Evolutionary conservation across 1,140 invertebrate species (phyloP).

Genomic region (Hyposmocoma kahamanoa): DNA sequence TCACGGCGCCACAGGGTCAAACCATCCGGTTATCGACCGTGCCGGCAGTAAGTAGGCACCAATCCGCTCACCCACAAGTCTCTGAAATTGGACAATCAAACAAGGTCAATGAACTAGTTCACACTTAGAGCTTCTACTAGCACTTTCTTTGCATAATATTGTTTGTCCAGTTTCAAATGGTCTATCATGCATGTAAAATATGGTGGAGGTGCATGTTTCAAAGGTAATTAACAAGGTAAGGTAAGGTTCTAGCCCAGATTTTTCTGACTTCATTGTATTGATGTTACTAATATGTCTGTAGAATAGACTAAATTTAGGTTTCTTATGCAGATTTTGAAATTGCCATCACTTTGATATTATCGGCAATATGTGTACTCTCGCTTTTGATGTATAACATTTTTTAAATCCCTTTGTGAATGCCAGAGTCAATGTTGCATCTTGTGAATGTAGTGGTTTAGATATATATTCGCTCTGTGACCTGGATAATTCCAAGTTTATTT

Average conservation of each 20-base stretch:
- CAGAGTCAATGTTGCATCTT: no score
- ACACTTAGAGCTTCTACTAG: background rate
- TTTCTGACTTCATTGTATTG: slow-evolving; percentile 22
- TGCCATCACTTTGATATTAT: no score
- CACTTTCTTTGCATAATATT: slow-evolving; percentile 2
- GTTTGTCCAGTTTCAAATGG: slow-evolving; percentile 36
- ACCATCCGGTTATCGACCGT: slow-evolving; percentile 69
- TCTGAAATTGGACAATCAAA: slow-evolving; percentile 33
- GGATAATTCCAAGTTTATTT: no score
- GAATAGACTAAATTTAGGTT: no score
- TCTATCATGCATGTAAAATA: slow-evolving; percentile 45
- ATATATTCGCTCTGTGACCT: no score
- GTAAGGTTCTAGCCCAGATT: slow-evolving; percentile 35
- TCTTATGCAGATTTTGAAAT: no score
- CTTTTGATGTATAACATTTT: no score
- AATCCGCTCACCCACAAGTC: slow-evolving; percentile 26
- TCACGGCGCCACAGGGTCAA: slow-evolving; percentile 76
- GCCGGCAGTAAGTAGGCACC: slow-evolving; percentile 70
- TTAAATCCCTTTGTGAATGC: no score
- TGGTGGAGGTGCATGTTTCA: slow-evolving; percentile 56
- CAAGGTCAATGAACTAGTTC: background rate
- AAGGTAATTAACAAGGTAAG: slow-evolving; percentile 54
- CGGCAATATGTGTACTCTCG: no score
- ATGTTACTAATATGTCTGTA: slow-evolving; percentile 19
- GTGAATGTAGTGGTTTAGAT: no score